Conservation (phyloP, 2,797 vertebrate genomes). For the Cryptoblepharus egeriae region DNA sequence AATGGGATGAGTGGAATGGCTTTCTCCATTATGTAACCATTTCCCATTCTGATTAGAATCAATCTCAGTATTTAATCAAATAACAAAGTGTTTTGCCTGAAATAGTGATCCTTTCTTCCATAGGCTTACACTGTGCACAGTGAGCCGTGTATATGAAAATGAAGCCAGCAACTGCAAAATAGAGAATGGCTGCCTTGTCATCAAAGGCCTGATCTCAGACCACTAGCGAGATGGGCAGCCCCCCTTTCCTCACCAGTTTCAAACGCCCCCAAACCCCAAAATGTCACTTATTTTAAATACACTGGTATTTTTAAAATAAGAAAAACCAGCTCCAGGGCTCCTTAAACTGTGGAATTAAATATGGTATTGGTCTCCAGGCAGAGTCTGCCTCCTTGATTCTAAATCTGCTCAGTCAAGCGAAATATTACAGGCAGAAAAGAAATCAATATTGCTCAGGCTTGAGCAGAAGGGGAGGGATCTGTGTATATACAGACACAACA, state of each 20-base stretch:
- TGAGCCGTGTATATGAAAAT: background rate
- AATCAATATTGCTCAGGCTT: conserved; percentile 66
- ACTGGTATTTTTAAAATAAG: conserved; percentile 48
- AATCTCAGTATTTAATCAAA: no score
- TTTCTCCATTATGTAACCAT: no score
- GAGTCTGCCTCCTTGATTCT: conserved; percentile 70
- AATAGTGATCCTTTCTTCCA: no score
- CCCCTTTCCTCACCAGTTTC: conserved; percentile 15
- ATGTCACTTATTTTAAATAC: conserved; percentile 66
- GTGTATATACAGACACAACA: background rate
- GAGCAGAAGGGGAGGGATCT: conserved; percentile 26
- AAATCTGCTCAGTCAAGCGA: conserved; percentile 73
- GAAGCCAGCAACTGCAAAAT: accelerated
- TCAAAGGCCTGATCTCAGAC: accelerated
- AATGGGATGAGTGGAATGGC: no score
- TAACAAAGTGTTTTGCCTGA: no score
- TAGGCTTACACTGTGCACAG: background rate
- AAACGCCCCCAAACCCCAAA: background rate
- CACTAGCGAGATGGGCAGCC: conserved; percentile 12
- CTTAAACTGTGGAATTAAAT: conserved; percentile 73
- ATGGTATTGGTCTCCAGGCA: conserved; percentile 70
- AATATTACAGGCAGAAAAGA: conserved; percentile 65
- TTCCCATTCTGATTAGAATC: no score
- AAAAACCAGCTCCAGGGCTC: conserved; percentile 66
- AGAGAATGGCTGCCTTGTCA: background rate